Base-by-base conservation (phyloP, 2,888 invertebrate species). In the Antheraea assamensis region DNA sequence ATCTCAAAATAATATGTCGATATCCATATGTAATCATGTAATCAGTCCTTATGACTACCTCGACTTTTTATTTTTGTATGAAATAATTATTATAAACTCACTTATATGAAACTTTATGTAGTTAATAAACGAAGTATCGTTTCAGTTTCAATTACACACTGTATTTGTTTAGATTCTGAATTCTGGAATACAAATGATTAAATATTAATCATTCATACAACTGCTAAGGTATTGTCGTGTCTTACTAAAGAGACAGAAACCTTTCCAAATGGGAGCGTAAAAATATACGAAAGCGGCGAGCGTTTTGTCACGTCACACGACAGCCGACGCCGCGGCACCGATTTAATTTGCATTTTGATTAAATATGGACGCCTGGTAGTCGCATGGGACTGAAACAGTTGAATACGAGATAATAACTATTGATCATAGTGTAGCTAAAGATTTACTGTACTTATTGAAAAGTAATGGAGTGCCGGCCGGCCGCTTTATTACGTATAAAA, bases 321-420 rank as follows among this genome's bases (percentile, higher is more conserved):
- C 72, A 72, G 72, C 73, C 73, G 71, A 75, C 75, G 75, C 70
- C 74, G 52, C 72, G 72, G 64, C 73, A 71, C 35, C 70, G 73
- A 74, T 75, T 74, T 75, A 73, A 81, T 81, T 81, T 79, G 79
- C 81, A 81, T 81, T 80, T 81, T 81, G 80, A 81, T 80, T 81
- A 81, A 81, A 81, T 77, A 78, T 75, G 76, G 79, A 76, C 76
- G 78, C 77, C 74, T 74, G 74, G 52, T 72, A 68, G 74, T 66
- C 74, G 71, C 68, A 35, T 35, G n/a, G 35, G 35, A 35, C 35
- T 27, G 68, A n/a, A n/a, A n/a, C n/a, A 35, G 8, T 19, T n/a
- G 35, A 35, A 68, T 68, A 27, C 68, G n/a, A 13, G 24, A 30
- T n/a, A 68, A 68, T 21, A 68, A 19, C 19, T 4, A 13, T 35